Percentiles rank a stretch among this genome's conserved stretches.
Evolutionary conservation across 2,888 invertebrate species (phyloP).

Genomic region (Tipula lateralis): DNA sequence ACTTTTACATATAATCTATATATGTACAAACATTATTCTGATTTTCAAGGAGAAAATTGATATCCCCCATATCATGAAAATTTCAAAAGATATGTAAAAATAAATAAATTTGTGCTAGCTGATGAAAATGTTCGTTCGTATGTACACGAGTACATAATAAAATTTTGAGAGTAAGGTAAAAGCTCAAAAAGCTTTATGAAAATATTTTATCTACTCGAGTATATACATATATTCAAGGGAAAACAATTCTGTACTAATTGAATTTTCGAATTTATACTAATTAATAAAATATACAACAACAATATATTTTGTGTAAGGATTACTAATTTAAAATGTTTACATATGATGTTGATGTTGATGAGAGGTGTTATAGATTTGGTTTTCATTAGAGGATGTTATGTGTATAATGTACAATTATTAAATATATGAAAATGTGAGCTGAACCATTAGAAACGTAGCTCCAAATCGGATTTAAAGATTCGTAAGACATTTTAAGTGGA

Average conservation of each 20-base stretch:
- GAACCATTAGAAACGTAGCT: background rate
- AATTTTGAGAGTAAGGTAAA: background rate
- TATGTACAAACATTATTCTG: background rate
- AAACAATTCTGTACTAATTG: background rate
- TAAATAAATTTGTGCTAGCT: background rate
- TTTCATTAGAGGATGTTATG: background rate
- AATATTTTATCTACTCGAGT: background rate
- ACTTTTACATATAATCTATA: background rate
- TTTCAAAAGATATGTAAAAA: background rate
- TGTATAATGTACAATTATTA: too few relatives aligned
- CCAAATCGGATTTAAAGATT: background rate
- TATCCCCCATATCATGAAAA: background rate
- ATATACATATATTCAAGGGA: background rate
- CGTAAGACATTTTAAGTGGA: background rate
- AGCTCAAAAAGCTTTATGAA: background rate
- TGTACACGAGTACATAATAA: background rate
- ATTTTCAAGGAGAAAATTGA: background rate
- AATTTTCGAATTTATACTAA: slow-evolving; percentile 11
- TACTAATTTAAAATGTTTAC: background rate
- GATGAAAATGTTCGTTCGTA: background rate
- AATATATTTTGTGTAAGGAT: background rate
- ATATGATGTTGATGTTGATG: background rate
- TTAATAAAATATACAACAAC: background rate
- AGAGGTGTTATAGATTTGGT: background rate
- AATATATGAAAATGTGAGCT: background rate